A percentile compares a stretch with the other conserved stretches of the same genome.
phyloP scores from a whole-genome alignment of 2,797 vertebrate species.

The Lophius americanus region DNA sequence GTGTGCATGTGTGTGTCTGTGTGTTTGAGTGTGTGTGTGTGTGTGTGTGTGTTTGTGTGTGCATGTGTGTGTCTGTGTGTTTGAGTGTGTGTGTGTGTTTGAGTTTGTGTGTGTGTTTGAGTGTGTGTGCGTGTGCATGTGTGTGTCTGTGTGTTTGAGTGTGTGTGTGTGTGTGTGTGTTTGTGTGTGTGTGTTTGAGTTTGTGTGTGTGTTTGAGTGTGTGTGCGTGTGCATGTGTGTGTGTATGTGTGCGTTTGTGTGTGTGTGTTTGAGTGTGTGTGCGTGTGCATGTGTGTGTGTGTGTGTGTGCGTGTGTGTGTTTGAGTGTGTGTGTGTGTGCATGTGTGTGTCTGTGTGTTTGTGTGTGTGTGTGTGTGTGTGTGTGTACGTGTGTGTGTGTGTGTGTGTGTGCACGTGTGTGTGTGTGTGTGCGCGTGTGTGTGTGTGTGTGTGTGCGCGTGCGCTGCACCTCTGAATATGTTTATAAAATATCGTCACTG shows the following conservation, averaged over 20 bases:
- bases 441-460: background rate
- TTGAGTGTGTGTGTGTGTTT: background rate
- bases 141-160: slow-evolving; percentile 3
- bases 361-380: background rate
- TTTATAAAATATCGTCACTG: no score
- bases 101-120: slow-evolving; percentile 4
- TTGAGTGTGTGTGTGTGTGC: background rate
- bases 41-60: no score
- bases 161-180: no score
- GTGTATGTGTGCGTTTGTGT: no score
- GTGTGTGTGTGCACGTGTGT: background rate
- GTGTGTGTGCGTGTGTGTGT: background rate
- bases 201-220: no score
- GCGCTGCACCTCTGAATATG: background rate
- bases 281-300: background rate
- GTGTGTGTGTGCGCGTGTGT: background rate
- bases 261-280: no score
- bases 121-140: slow-evolving; percentile 3
- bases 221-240: no score
- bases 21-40: no score
- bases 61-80: no score
- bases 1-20: no score
- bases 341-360: slow-evolving; percentile 3
- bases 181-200: no score
- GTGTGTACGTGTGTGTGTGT: no score